These are phyloP conservation scores for Propithecus perrieri DNA, from an alignment of 2,797 vertebrate species.

Conservation along the genomic window DNA sequence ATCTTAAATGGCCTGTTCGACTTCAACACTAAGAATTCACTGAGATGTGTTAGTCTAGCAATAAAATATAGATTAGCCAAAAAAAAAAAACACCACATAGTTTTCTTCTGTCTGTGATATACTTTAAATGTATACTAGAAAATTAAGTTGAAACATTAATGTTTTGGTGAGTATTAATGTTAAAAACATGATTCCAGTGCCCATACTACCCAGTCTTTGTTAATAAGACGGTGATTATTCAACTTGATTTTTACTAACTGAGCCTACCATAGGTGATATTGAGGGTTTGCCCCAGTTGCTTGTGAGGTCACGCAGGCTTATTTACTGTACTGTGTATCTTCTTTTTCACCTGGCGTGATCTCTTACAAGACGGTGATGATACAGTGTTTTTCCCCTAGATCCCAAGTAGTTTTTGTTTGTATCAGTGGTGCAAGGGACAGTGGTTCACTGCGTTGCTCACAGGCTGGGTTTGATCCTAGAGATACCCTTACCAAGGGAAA, in stretches of 20 bases:
- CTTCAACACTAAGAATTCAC: constrained; percentile 27
- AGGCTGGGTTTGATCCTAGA: not conserved
- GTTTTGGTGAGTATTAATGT: not conserved
- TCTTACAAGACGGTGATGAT: not conserved
- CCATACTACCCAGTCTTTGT: not conserved
- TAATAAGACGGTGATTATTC: not conserved
- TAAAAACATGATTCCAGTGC: not conserved
- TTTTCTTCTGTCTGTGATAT: not conserved
- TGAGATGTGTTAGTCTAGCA: not conserved
- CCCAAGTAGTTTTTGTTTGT: not conserved
- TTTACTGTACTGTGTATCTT: too few species aligned
- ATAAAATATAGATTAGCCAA: constrained; percentile 43
- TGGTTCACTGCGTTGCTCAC: not conserved
- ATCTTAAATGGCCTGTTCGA: constrained; percentile 56
- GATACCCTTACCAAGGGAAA: not conserved
- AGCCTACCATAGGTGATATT: not conserved
- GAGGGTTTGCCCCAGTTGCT: not conserved
- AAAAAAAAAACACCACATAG: not conserved
- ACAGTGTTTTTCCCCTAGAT: not conserved
- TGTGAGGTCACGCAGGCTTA: not conserved
- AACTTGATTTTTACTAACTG: not conserved
- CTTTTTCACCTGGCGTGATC: not conserved
- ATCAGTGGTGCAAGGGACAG: not conserved
- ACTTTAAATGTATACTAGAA: not conserved
- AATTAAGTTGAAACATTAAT: not conserved